A percentile compares a stretch with the other conserved stretches of the same genome.
Evolutionary conservation across 2,888 invertebrate species (phyloP).

Genomic region (Dasysyrphus albostriatus): DNA sequence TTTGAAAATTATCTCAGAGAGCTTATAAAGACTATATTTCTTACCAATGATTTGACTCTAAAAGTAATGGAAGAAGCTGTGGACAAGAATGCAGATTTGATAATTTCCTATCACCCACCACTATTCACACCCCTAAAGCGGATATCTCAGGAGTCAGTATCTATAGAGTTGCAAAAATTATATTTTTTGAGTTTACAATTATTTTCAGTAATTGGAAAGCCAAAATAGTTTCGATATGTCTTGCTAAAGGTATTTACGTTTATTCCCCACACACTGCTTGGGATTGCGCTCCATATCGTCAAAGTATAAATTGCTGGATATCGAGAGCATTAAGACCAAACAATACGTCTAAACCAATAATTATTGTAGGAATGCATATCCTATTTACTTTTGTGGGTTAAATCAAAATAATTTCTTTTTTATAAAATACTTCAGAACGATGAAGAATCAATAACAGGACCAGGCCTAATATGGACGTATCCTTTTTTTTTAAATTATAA

Average conservation of each 20-base stretch:
- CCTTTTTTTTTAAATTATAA: constrained; percentile 84
- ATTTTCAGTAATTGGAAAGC: constrained; percentile 90
- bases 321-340: constrained; percentile 84
- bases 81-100: constrained; percentile 88
- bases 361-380: constrained; percentile 73
- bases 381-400: neutral
- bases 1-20: neutral
- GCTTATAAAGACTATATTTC: constrained; percentile 87
- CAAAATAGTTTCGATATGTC: constrained; percentile 90
- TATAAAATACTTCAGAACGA: constrained; percentile 51
- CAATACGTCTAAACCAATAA: constrained; percentile 77
- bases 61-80: constrained; percentile 93
- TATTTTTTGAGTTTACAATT: neutral
- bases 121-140: constrained; percentile 94
- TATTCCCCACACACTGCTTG: constrained; percentile 97
- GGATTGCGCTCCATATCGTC: constrained; percentile 88
- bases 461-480: constrained; percentile 85
- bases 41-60: constrained; percentile 97
- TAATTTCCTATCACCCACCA: constrained; percentile 98
- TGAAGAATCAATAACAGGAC: constrained; percentile 82
- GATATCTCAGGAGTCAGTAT: constrained; percentile 89
- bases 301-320: constrained; percentile 98
- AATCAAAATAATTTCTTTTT: neutral
- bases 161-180: neutral
- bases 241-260: constrained; percentile 93